Base-by-base conservation (phyloP, 2,888 invertebrate genomes). In the Cryptus viduatorius region DNA sequence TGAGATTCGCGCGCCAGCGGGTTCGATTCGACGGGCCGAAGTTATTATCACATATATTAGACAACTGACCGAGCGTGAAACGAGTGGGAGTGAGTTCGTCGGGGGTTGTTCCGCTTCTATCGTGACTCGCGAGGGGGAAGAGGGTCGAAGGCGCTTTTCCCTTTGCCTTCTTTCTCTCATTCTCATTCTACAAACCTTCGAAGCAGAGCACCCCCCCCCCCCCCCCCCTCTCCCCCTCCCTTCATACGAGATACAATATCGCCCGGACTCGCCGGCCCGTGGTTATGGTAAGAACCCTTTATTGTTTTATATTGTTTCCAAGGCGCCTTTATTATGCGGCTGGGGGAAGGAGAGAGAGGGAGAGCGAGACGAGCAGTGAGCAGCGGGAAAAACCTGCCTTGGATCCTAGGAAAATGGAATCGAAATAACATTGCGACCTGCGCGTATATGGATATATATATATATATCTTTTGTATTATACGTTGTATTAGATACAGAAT, bases 41-140 rank as follows among this genome's bases (percentile, higher is more conserved):
- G 92, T 92, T 92, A 93, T 93, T 93, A 92, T 92, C 93, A 93
- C 92, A 92, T 92, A 92, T 92, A 92, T 92, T 93, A 92, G 92
- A 92, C 90, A 90, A 92, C 92, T 92, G 92, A 91, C 91, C 91
- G 85, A 81, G 84, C 89, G 88, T 79, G 79, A 83, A 87, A 88
- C 88, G 83, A 80, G 88, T 81, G 87, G 86, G 85, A 77, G 81
- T 84, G 82, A 64, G 73, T 59, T 67, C 24, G 78, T n/a, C 71
- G 72, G 65, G 72, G 78, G 76, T 53, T 56, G 53, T 44, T 50
- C 42, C 31, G 69, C 48, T 69, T 12, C 31, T 46, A 16, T 56
- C 46, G 61, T 44, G 44, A 44, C 37, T 72, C 50, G 14, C 24
- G 65, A 16, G 69, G 67, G 76, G 67, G 79, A 48, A 50, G 67